Evolutionary conservation across 2,113 vertebrate species (phyloP).

Genomic region (Aplodontia rufa): DNA sequence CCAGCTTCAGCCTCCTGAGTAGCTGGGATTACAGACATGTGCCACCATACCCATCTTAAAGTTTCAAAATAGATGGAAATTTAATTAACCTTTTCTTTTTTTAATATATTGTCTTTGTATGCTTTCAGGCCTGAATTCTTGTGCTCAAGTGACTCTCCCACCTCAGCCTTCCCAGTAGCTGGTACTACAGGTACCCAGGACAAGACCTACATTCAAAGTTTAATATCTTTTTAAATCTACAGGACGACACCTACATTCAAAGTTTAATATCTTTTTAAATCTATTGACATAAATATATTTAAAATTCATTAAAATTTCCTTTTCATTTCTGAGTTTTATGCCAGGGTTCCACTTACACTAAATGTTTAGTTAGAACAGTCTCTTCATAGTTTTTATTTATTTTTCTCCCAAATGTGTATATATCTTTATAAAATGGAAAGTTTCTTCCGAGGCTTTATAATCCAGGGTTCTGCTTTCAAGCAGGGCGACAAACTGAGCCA

Average conservation of each 20-base stretch:
- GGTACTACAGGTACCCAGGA: not conserved
- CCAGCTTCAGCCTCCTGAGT: no score
- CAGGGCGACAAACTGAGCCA: not conserved
- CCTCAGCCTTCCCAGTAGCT: not conserved
- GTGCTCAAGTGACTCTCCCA: not conserved
- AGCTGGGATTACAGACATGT: no score
- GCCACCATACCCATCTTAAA: no score
- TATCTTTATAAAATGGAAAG: slow-evolving; percentile 10
- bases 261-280: not conserved
- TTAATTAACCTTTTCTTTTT: no score
- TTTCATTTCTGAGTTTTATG: not conserved
- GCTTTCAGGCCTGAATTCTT: no score
- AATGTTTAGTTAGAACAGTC: not conserved
- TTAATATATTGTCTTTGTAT: no score
- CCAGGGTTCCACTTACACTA: not conserved
- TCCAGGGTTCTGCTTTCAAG: not conserved
- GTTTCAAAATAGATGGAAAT: no score
- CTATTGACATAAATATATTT: not conserved
- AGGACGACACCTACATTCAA: not conserved
- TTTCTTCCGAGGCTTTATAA: not conserved
- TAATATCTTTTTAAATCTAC: not conserved
- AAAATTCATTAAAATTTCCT: not conserved
- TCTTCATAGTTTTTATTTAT: not conserved
- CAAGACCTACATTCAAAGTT: not conserved
- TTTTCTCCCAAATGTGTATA: not conserved